Evolutionary conservation across 2,797 vertebrate genomes (phyloP), one percentile per base, ranked within the genome.

Genomic region (Chaetodon trifasciatus): DNA sequence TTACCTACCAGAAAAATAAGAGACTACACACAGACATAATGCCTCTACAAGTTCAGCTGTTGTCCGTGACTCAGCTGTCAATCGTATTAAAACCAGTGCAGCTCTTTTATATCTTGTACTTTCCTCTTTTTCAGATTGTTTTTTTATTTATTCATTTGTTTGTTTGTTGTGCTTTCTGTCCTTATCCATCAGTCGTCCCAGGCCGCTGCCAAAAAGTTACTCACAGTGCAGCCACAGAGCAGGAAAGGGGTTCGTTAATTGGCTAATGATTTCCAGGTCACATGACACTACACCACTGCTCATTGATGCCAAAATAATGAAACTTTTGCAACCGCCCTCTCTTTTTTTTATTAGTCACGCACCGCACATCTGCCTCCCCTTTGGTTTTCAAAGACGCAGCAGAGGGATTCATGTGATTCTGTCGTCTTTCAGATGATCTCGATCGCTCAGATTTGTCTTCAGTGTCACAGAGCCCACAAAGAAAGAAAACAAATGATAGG

Each of bases 181-280:
- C 12, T 65, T 53, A 42, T 58, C 13, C 74, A 60, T 73, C 52
- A 64, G 24, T n/a, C 50, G 35, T 70, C 12, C 32, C 52, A 49
- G 10, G 6, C 32, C 28, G 19, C n/a, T 50, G 47, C 61, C 24
- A 52, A 39, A 57, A 53, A 7, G 1, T 67, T 21, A 40, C 32
- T 66, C 64, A 37, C 63, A 56, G 32, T 46, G 32, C 52, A 52
- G 70, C 70, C 44, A 69, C 63, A 58, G 19, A 77, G 23, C 32
- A 39, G 73, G 78, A 76, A 71, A 69, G 52, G 46, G 19, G 35
- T 74, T 75, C 57, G 46, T 62, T 85, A 71, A 91, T 85, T 84
- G 72, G 67, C 68, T 78, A 88, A 88, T 85, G 83, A 77, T 73
- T 92, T 83, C 75, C 56, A 89, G 61, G 85, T 83, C 84, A 88